Base-by-base conservation (phyloP, 35 echinoderm and acorn worm species). In the Chiridota heheva region DNA sequence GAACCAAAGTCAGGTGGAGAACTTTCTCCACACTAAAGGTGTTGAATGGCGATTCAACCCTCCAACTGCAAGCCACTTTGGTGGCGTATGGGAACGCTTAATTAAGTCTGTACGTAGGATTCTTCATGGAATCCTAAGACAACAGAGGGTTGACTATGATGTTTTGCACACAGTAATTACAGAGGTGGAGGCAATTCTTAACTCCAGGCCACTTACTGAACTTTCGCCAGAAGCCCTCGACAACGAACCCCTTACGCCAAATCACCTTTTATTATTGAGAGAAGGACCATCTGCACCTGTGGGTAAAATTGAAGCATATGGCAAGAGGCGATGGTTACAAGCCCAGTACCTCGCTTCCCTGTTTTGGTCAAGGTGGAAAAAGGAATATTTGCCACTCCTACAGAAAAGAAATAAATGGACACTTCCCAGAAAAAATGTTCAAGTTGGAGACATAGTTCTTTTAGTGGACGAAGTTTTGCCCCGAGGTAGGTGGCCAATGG, bases 361-460 rank as follows among this genome's bases (percentile, higher is more conserved):
- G 27, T 88, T 88, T 63, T 88, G 86, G 76, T 16, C 38, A 25
- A 26, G 76, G 40, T 88, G 86, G 86, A 71, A 49, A 49, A 88
- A 72, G 27, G 77, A 88, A 58, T 88, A 88, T 39, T 77, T 88
- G 24, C 86, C 66, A 1, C 7, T 72, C 7, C 66, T 88, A 2
- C 86, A 88, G 63, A 42, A 60, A 26, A 70, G 86, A 59, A 34
- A 64, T 20, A 88, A 70, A 71, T 88, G 86, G 86, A 84, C 44
- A 12, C 42, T 45, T 15, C 43, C 82, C 42, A 60, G 51, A 39
- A 74, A 42, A 36, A 86, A 86, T 70, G 44, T 77, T n/a, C 17
- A 42, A 44, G 70, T 81, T 1, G 60, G 62, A 34, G 78, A 81
- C 30, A 45, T 81, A 7, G 78, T 81, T 27, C 60, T 81, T 0